These are phyloP conservation scores for Phalangium opilio DNA, from an alignment of 2,888 invertebrate genomes.

Conservation along the genomic window DNA sequence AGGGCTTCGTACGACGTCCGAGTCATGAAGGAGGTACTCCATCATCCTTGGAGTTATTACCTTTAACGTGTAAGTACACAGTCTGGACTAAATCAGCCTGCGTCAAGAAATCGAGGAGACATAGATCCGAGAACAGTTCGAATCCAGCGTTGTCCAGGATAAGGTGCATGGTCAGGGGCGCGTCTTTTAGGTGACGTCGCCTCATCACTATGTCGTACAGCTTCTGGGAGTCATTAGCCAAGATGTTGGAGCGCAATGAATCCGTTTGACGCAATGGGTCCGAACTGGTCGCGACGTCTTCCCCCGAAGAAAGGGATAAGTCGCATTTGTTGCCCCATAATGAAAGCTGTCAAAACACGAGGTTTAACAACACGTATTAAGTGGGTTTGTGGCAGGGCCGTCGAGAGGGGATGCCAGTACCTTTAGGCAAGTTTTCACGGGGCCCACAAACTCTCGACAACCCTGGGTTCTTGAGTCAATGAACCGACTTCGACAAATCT, in stretches of 20 bases:
- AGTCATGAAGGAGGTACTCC: too few species aligned
- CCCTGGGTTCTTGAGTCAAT: too few species aligned
- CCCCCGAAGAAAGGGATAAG: constrained; percentile 64
- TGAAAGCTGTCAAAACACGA: constrained; percentile 40
- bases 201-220: constrained; percentile 8
- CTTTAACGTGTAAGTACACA: constrained; percentile 72
- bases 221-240: constrained; percentile 40
- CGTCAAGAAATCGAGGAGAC: constrained; percentile 65
- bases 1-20: too few species aligned
- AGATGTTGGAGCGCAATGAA: constrained; percentile 41
- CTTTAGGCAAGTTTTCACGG: too few species aligned
- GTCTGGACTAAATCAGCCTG: constrained; percentile 41
- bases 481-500: too few species aligned
- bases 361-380: too few species aligned
- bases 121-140: constrained; percentile 77
- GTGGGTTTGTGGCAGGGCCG: too few species aligned
- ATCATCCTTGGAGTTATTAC: too few species aligned
- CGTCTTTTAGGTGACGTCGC: neutral
- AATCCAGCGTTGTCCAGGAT: constrained; percentile 88
- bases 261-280: constrained; percentile 43
- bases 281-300: constrained; percentile 39
- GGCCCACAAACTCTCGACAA: too few species aligned
- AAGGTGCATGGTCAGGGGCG: constrained; percentile 32
- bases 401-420: too few species aligned
- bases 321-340: constrained; percentile 95